phyloP scores from a whole-genome alignment of 2,797 vertebrate species.

The Varecia variegata region DNA sequence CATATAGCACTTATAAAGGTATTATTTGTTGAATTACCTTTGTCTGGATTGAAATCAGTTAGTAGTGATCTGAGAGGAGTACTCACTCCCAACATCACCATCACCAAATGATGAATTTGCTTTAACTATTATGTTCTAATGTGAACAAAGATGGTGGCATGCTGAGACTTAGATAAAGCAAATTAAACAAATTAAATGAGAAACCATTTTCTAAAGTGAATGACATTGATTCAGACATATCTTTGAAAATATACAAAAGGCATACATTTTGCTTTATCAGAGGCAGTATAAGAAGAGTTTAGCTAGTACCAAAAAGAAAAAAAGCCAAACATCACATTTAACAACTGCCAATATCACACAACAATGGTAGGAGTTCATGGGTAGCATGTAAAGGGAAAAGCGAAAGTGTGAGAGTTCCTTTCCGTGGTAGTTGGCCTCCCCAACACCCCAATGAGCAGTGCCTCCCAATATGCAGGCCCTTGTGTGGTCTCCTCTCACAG shows the following conservation, averaged over 20 bases:
- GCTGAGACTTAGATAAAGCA: background rate
- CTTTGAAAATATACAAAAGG: background rate
- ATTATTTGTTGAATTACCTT: constrained; percentile 11
- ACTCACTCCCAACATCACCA: background rate
- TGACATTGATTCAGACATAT: background rate
- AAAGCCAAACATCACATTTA: background rate
- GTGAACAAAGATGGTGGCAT: background rate
- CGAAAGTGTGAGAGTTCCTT: too few species aligned
- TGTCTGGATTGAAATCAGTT: background rate
- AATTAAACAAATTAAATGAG: background rate
- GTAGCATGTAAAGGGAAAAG: background rate
- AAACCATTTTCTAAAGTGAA: background rate
- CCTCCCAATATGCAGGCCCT: background rate
- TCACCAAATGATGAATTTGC: background rate
- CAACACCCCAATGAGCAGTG: background rate
- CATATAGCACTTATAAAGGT: background rate
- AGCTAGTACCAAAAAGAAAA: background rate
- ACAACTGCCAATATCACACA: background rate
- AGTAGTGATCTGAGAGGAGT: background rate
- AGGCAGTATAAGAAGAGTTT: background rate
- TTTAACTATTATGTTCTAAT: background rate
- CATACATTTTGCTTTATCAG: background rate
- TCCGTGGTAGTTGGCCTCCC: background rate
- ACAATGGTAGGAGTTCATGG: background rate
- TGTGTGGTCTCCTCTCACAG: background rate